phyloP scores from a whole-genome alignment of 2,797 vertebrate genomes.

The Propithecus deckenii region DNA sequence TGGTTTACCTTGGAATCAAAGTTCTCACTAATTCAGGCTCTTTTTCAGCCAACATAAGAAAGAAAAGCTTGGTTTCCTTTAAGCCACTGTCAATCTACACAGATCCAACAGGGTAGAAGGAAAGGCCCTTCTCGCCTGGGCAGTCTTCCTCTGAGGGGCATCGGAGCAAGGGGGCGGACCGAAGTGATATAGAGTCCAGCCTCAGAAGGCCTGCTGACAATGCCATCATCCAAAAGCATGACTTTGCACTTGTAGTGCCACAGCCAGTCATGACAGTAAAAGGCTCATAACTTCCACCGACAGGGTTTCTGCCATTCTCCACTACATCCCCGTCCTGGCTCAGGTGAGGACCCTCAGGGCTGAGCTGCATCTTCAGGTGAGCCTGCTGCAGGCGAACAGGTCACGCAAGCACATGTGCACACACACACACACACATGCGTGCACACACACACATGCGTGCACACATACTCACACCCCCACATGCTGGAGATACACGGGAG shows the following conservation, averaged over 20 bases:
- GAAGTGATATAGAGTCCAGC: neutral
- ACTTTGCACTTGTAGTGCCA: neutral
- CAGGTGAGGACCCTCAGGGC: neutral
- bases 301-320: neutral
- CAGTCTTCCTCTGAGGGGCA: neutral
- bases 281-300: neutral
- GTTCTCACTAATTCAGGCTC: neutral
- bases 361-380: neutral
- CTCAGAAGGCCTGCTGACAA: neutral
- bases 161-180: neutral
- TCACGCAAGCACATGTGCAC: too few species aligned
- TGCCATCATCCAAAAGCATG: neutral
- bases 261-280: neutral
- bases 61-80: neutral
- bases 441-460: rapidly evolving
- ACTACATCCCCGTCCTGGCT: neutral
- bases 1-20: neutral
- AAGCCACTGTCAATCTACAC: neutral
- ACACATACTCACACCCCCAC: neutral
- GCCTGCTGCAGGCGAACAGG: neutral
- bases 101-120: neutral
- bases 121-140: neutral
- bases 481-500: neutral
- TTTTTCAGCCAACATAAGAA: neutral
- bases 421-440: too few species aligned